These are phyloP conservation scores for Drosophila stalkeri DNA, from an alignment of 2,888 invertebrate species.

Conservation along the genomic window DNA sequence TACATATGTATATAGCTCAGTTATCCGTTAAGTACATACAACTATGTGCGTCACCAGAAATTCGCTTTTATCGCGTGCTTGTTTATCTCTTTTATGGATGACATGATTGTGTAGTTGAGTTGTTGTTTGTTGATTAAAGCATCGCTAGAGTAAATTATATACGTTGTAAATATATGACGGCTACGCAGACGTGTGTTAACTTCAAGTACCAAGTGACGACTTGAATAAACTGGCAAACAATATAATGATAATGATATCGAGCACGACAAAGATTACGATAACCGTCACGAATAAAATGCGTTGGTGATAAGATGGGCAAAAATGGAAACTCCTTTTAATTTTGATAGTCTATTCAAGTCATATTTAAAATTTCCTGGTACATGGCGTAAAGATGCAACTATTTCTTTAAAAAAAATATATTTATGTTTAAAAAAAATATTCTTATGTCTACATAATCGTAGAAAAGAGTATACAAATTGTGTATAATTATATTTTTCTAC, in stretches of 20 bases:
- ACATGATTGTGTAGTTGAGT: slow-evolving; percentile 42
- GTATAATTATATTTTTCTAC: background rate
- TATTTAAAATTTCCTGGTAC: background rate
- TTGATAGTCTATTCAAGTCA: too few relatives aligned
- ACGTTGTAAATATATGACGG: slow-evolving; percentile 48
- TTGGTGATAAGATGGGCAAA: background rate
- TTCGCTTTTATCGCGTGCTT: slow-evolving; percentile 62
- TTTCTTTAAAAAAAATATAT: background rate
- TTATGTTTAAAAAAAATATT: too few relatives aligned
- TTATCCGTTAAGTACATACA: slow-evolving; percentile 23
- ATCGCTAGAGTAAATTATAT: slow-evolving; percentile 59
- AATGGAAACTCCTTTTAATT: background rate
- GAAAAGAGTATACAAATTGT: too few relatives aligned
- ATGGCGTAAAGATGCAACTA: background rate
- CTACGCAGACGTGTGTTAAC: slow-evolving; percentile 37
- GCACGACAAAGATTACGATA: slow-evolving; percentile 6
- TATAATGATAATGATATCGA: slow-evolving; percentile 20
- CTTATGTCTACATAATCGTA: too few relatives aligned
- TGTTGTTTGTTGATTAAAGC: slow-evolving; percentile 35
- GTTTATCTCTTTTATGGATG: slow-evolving; percentile 67
- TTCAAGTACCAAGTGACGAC: slow-evolving; percentile 41
- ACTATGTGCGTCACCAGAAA: slow-evolving; percentile 62
- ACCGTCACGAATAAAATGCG: slow-evolving; percentile 7
- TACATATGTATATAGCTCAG: slow-evolving; percentile 23
- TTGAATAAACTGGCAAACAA: slow-evolving; percentile 7